phyloP scores from a whole-genome alignment of 2,888 invertebrate species.

The Tridacna gigas region DNA sequence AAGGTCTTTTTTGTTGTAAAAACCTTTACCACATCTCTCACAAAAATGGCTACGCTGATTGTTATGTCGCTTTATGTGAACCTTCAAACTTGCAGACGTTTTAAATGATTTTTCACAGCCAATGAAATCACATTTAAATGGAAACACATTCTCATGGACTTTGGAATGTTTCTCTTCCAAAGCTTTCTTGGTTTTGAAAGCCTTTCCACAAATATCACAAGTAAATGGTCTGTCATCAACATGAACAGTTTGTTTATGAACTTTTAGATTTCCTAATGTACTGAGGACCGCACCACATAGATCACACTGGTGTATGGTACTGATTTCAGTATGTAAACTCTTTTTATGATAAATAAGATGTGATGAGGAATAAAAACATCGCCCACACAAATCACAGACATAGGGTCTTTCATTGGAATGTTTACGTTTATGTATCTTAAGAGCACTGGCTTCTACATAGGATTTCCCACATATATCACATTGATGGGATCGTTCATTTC shows the following conservation, averaged over 20 bases:
- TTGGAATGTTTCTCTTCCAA: slow-evolving; percentile 54
- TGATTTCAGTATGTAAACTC: slow-evolving; percentile 36
- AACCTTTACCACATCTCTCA: slow-evolving; percentile 59
- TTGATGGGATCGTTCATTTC: slow-evolving; percentile 36
- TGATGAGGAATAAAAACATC: slow-evolving; percentile 42
- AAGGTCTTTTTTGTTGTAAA: slow-evolving; percentile 54
- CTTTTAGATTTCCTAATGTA: slow-evolving; percentile 40
- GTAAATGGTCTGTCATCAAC: slow-evolving; percentile 49
- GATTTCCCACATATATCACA: slow-evolving; percentile 57
- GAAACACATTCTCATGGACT: slow-evolving; percentile 45
- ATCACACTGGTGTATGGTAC: slow-evolving; percentile 48
- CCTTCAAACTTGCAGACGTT: slow-evolving; percentile 36
- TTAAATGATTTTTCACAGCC: slow-evolving; percentile 57
- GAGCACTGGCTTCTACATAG: slow-evolving; percentile 44
- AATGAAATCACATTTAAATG: slow-evolving; percentile 51
- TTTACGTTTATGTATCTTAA: slow-evolving; percentile 58
- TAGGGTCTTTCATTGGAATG: slow-evolving; percentile 51
- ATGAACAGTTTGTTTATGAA: slow-evolving; percentile 55
- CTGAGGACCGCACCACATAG: slow-evolving; percentile 50
- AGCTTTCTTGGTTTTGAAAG: slow-evolving; percentile 57
- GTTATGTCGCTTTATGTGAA: slow-evolving; percentile 57
- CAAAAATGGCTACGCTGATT: slow-evolving; percentile 60
- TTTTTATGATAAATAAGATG: slow-evolving; percentile 47
- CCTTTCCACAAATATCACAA: slow-evolving; percentile 62
- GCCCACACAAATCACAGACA: slow-evolving; percentile 59